Percentiles rank a stretch among this genome's conserved stretches.
Conservation (phyloP, 2,888 invertebrate genomes). For the Epistrophe eligans region DNA sequence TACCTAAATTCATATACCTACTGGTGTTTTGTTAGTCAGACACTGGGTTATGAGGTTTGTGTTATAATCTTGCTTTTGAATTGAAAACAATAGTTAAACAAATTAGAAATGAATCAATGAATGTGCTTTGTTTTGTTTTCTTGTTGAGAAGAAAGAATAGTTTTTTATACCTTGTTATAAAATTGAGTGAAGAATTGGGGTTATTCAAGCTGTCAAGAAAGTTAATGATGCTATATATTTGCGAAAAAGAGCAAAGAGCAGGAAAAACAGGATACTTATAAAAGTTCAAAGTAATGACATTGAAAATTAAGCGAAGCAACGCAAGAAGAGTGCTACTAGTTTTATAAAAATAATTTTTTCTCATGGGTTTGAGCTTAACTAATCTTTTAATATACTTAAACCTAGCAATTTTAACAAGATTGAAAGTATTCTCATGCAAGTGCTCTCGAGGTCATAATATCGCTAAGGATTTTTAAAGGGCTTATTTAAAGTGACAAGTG, state of each 20-base stretch:
- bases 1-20: background rate
- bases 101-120: background rate
- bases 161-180: background rate
- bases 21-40: background rate
- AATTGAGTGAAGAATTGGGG: background rate
- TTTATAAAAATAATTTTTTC: too few species aligned
- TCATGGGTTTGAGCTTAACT: too few species aligned
- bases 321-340: too few species aligned
- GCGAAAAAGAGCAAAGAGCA: too few species aligned
- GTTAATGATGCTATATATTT: too few species aligned
- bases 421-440: background rate
- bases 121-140: background rate
- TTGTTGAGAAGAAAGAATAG: background rate
- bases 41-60: constrained; percentile 45
- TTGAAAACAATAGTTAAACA: background rate
- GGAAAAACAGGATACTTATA: too few species aligned
- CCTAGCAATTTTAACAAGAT: background rate
- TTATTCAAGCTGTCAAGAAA: background rate
- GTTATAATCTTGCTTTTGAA: constrained; percentile 18
- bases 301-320: too few species aligned
- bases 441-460: background rate
- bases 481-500: background rate
- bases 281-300: too few species aligned
- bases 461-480: background rate
- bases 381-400: too few species aligned